Conservation (phyloP, 2,113 vertebrate species). For the Xiphophorus hellerii region DNA sequence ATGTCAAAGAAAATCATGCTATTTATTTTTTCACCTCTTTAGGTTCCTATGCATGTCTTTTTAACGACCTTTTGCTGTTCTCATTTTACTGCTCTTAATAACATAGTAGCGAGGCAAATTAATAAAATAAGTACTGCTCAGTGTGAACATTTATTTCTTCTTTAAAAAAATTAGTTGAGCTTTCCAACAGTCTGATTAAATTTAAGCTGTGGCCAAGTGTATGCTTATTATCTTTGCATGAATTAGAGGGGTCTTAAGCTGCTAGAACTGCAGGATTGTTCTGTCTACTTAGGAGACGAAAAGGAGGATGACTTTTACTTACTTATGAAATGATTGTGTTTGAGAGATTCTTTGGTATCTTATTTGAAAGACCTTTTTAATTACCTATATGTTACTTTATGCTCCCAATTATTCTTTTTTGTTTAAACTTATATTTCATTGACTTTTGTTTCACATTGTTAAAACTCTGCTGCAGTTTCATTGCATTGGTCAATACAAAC, state of each 20-base stretch:
- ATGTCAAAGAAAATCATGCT: conserved; percentile 6
- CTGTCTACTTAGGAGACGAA: not conserved
- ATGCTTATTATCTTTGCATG: conserved; percentile 4
- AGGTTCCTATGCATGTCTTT: not conserved
- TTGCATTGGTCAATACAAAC: conserved; percentile 9
- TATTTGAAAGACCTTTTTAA: not conserved
- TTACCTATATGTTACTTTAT: not conserved
- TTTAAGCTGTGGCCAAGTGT: not conserved
- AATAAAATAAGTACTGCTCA: conserved; percentile 6
- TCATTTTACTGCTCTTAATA: not conserved
- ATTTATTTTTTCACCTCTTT: not conserved
- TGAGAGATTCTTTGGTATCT: not conserved
- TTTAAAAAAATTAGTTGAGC: not conserved
- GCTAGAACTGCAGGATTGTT: not conserved
- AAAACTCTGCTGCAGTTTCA: conserved; percentile 3
- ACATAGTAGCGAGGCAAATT: not conserved
- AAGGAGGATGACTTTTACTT: not conserved
- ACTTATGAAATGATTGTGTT: too few species aligned
- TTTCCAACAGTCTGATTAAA: not conserved
- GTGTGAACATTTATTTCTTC: not conserved
- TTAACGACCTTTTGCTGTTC: not conserved
- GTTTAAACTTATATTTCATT: not conserved
- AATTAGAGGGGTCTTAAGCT: not conserved
- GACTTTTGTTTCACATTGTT: conserved; percentile 7
- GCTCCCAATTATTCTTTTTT: conserved; percentile 4